Conservation (phyloP, 1,140 invertebrate species). For the Elysia chlorotica region DNA sequence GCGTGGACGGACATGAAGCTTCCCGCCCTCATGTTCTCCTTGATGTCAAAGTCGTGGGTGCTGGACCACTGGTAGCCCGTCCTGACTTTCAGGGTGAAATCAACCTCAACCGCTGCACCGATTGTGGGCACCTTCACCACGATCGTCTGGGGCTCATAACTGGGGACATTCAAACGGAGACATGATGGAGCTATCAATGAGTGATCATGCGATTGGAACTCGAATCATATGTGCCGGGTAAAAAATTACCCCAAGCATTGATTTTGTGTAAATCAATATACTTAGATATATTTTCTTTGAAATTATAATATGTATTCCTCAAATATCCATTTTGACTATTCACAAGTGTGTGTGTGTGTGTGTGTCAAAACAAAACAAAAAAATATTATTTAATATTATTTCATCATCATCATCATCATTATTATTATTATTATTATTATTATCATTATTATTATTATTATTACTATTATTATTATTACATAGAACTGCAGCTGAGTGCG, state of each 20-base stretch:
- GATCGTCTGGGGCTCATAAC: constrained; percentile 65
- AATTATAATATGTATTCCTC: too few relatives aligned
- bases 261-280: background rate
- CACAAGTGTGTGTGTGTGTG: too few relatives aligned
- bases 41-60: constrained; percentile 74
- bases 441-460: too few relatives aligned
- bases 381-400: too few relatives aligned
- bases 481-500: too few relatives aligned
- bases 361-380: too few relatives aligned
- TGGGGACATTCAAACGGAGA: constrained; percentile 54
- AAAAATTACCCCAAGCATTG: background rate
- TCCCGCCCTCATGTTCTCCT: constrained; percentile 61
- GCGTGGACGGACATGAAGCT: constrained; percentile 37
- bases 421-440: too few relatives aligned
- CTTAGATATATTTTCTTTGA: too few relatives aligned
- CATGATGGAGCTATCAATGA: background rate
- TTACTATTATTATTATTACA: too few relatives aligned
- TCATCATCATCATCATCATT: too few relatives aligned
- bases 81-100: constrained; percentile 78
- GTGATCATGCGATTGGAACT: background rate
- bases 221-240: background rate
- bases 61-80: constrained; percentile 79
- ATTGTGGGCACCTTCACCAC: constrained; percentile 67
- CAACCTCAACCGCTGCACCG: constrained; percentile 69
- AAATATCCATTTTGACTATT: too few relatives aligned